phyloP scores from a whole-genome alignment of 2,113 vertebrate genomes.

The Pangasianodon gigas region DNA sequence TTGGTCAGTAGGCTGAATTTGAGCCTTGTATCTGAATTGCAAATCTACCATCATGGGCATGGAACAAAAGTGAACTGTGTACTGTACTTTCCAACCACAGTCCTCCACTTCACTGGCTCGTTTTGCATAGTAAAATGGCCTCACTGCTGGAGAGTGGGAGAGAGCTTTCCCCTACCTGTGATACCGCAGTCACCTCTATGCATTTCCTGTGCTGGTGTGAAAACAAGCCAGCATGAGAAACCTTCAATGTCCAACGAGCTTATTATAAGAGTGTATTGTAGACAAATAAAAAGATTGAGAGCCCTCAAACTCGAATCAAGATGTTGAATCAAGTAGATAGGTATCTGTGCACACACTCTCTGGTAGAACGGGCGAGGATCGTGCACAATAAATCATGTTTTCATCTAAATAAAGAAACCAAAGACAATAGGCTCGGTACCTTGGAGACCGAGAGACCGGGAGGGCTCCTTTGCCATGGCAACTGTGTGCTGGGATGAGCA shows the following conservation, averaged over 20 bases:
- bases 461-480: slow-evolving; percentile 82
- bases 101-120: slow-evolving; percentile 16
- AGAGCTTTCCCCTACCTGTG: slow-evolving; percentile 11
- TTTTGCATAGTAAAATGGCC: slow-evolving; percentile 58
- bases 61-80: slow-evolving; percentile 37
- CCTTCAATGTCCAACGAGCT: neutral
- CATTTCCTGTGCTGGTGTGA: slow-evolving; percentile 33
- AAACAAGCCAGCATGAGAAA: slow-evolving; percentile 11
- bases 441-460: slow-evolving; percentile 81
- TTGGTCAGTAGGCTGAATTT: neutral
- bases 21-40: slow-evolving; percentile 20
- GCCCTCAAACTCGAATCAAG: slow-evolving; percentile 1
- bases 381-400: slow-evolving; percentile 76
- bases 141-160: slow-evolving; percentile 45
- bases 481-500: slow-evolving; percentile 72
- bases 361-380: slow-evolving; percentile 57
- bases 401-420: slow-evolving; percentile 81
- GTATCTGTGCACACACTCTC: slow-evolving; percentile 13
- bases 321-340: slow-evolving; percentile 34
- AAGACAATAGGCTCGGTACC: slow-evolving; percentile 80
- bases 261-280: neutral
- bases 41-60: slow-evolving; percentile 37
- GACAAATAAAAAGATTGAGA: slow-evolving; percentile 3
- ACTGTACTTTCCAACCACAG: slow-evolving; percentile 54
- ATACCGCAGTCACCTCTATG: slow-evolving; percentile 25